Evolutionary conservation across 2,888 invertebrate genomes (phyloP).

Genomic region (Ypsolopha sequella): DNA sequence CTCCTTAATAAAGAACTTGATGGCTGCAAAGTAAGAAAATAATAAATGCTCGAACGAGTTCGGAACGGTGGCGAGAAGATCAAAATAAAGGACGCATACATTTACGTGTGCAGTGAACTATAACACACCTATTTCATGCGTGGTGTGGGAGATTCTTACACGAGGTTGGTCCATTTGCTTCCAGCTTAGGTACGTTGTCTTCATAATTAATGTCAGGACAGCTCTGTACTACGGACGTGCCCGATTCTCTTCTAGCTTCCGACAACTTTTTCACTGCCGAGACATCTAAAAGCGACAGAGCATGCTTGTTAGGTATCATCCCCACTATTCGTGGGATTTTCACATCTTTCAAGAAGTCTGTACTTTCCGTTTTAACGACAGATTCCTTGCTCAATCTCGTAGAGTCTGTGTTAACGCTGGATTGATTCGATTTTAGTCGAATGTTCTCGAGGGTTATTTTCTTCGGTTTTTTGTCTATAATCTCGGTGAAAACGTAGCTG

Average conservation of each 20-base stretch:
- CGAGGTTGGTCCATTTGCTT: conserved; percentile 17
- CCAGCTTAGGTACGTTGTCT: conserved; percentile 6
- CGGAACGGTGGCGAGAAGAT: not conserved
- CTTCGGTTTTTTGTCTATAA: conserved; percentile 58
- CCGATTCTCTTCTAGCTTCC: conserved; percentile 17
- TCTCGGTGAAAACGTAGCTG: conserved; percentile 62
- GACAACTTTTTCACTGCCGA: conserved; percentile 1
- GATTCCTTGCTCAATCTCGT: conserved; percentile 27
- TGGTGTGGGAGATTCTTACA: conserved; percentile 46
- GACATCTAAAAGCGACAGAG: conserved; percentile 17
- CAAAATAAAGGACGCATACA: not conserved
- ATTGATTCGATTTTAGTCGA: conserved; percentile 38
- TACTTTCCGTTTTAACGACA: conserved; percentile 32
- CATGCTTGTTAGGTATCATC: conserved; percentile 17
- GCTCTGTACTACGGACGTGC: conserved; percentile 22
- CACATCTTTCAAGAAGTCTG: conserved; percentile 9
- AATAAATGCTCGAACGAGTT: not conserved
- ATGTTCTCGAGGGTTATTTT: conserved; percentile 59
- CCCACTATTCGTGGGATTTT: conserved; percentile 23
- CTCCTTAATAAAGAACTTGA: not conserved
- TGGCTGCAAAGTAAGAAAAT: not conserved
- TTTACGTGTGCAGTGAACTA: conserved; percentile 27
- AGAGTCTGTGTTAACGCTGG: conserved; percentile 29
- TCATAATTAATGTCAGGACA: conserved; percentile 37
- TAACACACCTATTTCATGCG: conserved; percentile 64